Conservation (phyloP, 2,113 vertebrate genomes). For the Cyprinodon variegatus region DNA sequence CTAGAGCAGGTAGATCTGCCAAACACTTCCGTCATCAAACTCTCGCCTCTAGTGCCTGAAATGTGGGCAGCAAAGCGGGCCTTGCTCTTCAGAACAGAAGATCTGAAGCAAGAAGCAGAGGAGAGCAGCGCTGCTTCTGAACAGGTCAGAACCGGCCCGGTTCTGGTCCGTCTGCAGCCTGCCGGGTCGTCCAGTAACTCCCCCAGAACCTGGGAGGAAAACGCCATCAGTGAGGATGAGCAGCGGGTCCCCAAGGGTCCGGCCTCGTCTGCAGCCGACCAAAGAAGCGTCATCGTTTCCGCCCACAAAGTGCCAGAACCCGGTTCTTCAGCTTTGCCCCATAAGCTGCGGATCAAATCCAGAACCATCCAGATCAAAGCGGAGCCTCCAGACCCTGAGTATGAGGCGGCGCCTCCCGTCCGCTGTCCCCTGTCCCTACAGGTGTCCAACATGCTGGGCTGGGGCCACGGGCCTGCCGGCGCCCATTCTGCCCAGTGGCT, state of each 20-base stretch:
- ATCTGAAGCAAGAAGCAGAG: constrained; percentile 88
- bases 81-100: constrained; percentile 76
- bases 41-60: constrained; percentile 89
- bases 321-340: constrained; percentile 89
- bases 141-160: constrained; percentile 84
- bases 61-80: constrained; percentile 63
- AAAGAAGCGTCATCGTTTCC: constrained; percentile 82
- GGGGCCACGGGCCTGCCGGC: constrained; percentile 77
- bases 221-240: constrained; percentile 89
- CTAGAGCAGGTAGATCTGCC: constrained; percentile 78
- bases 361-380: constrained; percentile 92
- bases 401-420: constrained; percentile 81
- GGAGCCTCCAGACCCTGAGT: constrained; percentile 88
- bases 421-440: constrained; percentile 89
- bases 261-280: constrained; percentile 81
- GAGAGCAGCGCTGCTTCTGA: constrained; percentile 84
- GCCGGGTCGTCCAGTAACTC: constrained; percentile 90
- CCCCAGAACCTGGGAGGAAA: constrained; percentile 90
- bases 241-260: constrained; percentile 95
- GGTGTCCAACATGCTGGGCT: constrained; percentile 89
- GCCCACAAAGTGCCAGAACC: constrained; percentile 90
- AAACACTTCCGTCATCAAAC: constrained; percentile 95
- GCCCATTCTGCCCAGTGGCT: too few species aligned
- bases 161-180: constrained; percentile 73
- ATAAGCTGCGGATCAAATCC: constrained; percentile 95